Conservation (phyloP, 2,797 vertebrate species). For the Sylvia borin region DNA sequence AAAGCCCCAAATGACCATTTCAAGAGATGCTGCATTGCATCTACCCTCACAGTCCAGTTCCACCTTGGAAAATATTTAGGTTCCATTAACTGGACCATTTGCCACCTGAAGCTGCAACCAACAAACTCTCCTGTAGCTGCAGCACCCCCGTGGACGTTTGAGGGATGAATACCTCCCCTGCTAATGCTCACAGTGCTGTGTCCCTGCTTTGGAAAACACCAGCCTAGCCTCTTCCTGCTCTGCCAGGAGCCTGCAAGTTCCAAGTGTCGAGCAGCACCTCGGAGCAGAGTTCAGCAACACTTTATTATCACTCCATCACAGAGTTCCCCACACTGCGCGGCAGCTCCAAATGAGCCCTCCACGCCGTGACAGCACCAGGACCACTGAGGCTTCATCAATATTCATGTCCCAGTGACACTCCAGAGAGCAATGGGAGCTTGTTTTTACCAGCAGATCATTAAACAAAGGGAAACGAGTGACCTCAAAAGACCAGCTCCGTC, state of each 20-base stretch:
- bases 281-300: conserved; percentile 28
- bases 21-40: not conserved
- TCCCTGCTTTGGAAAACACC: not conserved
- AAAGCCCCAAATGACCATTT: not conserved
- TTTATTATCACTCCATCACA: conserved; percentile 51
- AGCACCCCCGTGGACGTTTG: not conserved
- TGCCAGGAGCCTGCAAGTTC: not conserved
- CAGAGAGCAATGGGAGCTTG: conserved; percentile 50
- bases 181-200: not conserved
- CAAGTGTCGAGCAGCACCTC: not conserved
- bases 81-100: not conserved
- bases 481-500: conserved; percentile 23
- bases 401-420: conserved; percentile 68
- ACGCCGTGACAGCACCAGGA: conserved; percentile 12
- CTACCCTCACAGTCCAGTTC: rapidly evolving
- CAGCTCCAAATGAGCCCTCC: conserved; percentile 56
- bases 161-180: not conserved
- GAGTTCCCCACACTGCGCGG: conserved; percentile 34
- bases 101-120: not conserved
- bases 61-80: rapidly evolving
- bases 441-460: conserved; percentile 71
- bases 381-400: conserved; percentile 71
- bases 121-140: rapidly evolving
- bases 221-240: not conserved
- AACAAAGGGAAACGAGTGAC: conserved; percentile 40